Evolutionary conservation across 2,888 invertebrate species (phyloP).

Genomic region (Eulithis testata): DNA sequence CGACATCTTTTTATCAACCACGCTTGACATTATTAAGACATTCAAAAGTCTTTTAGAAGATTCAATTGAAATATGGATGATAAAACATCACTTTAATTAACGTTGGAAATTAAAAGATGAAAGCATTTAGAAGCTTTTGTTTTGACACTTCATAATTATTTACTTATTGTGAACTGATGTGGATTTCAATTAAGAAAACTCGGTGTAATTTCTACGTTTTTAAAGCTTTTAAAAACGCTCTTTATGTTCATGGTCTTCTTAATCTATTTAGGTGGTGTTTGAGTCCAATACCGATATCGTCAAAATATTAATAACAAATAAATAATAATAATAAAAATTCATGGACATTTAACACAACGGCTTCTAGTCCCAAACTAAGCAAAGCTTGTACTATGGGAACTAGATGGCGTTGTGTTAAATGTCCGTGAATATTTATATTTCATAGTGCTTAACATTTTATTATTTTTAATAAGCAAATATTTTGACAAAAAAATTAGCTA

Average conservation of each 20-base stretch:
- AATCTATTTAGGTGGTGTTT: too few species aligned
- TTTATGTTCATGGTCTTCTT: not conserved
- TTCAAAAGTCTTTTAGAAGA: slow-evolving; percentile 43
- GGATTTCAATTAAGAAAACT: slow-evolving; percentile 39
- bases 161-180: slow-evolving; percentile 44
- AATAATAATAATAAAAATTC: too few species aligned
- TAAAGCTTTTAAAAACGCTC: not conserved
- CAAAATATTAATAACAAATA: too few species aligned
- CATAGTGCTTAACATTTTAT: too few species aligned
- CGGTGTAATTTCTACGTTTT: slow-evolving; percentile 6
- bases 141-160: slow-evolving; percentile 53
- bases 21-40: slow-evolving; percentile 47
- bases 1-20: slow-evolving; percentile 35
- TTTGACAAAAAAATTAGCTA: too few species aligned
- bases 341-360: too few species aligned
- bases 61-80: slow-evolving; percentile 42
- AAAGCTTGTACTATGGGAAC: too few species aligned
- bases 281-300: too few species aligned
- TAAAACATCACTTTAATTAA: slow-evolving; percentile 50
- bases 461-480: too few species aligned
- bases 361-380: too few species aligned
- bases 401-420: too few species aligned
- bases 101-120: slow-evolving; percentile 51
- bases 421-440: too few species aligned
- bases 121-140: slow-evolving; percentile 52